Evolutionary conservation across 2,797 vertebrate species (phyloP).

Genomic region (Sebastes iracundus): DNA sequence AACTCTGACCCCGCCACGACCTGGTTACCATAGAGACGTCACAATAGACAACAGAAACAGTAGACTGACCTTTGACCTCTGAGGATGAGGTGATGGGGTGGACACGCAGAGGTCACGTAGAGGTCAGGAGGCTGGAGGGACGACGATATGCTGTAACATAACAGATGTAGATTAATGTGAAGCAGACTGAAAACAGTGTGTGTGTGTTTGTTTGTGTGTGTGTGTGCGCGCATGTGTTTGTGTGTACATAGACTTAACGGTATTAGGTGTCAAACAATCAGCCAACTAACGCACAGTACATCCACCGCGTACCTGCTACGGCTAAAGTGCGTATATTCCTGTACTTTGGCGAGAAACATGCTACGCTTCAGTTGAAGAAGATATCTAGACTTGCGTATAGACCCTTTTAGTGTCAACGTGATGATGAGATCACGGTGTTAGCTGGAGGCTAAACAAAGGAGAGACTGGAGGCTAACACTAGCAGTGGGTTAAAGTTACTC

Average conservation of each 20-base stretch:
- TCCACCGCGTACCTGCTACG: too few relatives aligned
- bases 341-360: too few relatives aligned
- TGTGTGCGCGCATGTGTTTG: not conserved
- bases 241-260: not conserved
- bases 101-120: not conserved
- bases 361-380: too few relatives aligned
- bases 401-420: too few relatives aligned
- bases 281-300: too few relatives aligned
- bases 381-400: too few relatives aligned
- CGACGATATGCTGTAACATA: not conserved
- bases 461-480: too few relatives aligned
- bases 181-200: not conserved
- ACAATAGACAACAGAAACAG: conserved; percentile 31
- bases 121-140: not conserved
- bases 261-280: not conserved
- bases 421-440: too few relatives aligned
- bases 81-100: not conserved
- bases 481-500: too few relatives aligned
- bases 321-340: too few relatives aligned
- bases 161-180: not conserved
- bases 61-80: conserved; percentile 33
- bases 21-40: conserved; percentile 43
- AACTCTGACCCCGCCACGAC: conserved; percentile 9
- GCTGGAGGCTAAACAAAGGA: too few relatives aligned
- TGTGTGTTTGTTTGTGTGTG: not conserved